A percentile compares a stretch with the other conserved stretches of the same genome.
These are phyloP conservation scores for Muscicapa comitata DNA, from an alignment of 2,797 vertebrate species.

Conservation along the genomic window DNA sequence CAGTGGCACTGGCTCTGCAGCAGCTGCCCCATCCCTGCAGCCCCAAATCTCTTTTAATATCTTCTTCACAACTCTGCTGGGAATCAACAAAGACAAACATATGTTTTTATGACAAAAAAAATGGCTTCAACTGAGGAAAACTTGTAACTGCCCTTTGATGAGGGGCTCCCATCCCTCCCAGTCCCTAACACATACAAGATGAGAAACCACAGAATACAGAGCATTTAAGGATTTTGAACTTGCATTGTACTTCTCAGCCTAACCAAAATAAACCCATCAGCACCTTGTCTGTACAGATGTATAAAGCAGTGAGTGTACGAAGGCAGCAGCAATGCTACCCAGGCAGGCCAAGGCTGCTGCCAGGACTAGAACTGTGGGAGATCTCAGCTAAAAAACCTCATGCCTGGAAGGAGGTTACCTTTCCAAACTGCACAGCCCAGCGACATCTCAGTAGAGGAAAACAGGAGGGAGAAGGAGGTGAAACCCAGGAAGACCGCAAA, in stretches of 20 bases:
- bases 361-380: background rate
- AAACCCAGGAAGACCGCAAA: background rate
- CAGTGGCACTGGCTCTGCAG: rapidly evolving
- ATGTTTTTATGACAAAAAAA: background rate
- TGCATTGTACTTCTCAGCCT: background rate
- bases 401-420: background rate
- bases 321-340: background rate
- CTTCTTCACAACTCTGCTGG: background rate
- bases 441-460: background rate
- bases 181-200: rapidly evolving
- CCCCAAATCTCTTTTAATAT: background rate
- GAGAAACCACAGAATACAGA: background rate
- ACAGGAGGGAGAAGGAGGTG: background rate
- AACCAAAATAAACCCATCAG: background rate
- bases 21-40: background rate
- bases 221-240: background rate
- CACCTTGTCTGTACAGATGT: background rate
- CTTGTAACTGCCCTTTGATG: background rate
- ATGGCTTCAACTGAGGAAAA: background rate
- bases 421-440: background rate
- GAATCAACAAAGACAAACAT: background rate
- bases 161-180: background rate
- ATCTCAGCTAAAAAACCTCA: background rate
- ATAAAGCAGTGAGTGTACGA: background rate
- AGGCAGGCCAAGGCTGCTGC: background rate